Evolutionary conservation across 2,797 vertebrate genomes (phyloP), one percentile per base, ranked within the genome.

Genomic region (Champsocephalus esox): DNA sequence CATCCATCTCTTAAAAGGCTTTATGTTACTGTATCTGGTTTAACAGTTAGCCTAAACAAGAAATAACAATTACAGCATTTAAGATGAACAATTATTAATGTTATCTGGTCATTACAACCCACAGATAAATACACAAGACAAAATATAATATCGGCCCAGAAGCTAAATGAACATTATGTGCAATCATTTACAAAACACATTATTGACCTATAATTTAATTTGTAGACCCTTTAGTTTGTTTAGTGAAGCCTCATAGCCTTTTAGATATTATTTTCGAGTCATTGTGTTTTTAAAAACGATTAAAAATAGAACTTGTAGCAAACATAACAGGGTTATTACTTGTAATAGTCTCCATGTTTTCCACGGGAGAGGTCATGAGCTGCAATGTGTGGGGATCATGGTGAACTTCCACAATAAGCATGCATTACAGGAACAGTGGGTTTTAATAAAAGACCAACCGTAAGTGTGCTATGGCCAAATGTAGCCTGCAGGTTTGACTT

Each of bases 401-500:
- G 34, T 56, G 34, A 58, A 57, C 81, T 65, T 57, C 11, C 43
- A 2, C 28, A 74, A 81, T 43, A 66, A 73, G 45, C 51, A 79
- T 73, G 19, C 60, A 75, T 82, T 73, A 21, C 9, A 73, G 45
- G 45, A 66, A 12, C 10, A 9, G 14, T 28, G 16, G 49, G 54
- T 75, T 75, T 62, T 56, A 17, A 14, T 61, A 61, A 32, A 64
- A 69, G 5, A 12, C 3, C 2, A 56, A 38, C 9, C 51, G 64
- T 49, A 58, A 65, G 50, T 50, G 49, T 48, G 13, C 57, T 1
- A n/a, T n/a, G n/a, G n/a, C n/a, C n/a, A n/a, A n/a, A n/a, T n/a
- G n/a, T n/a, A 43, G 73, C 73, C 68, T 12, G 51, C 63, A 80
- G 59, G 68, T 69, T 44, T 67, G 59, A 68, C 64, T 67, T 76